Base-by-base conservation (phyloP, 2,888 invertebrate species). In the Thumatha senex region DNA sequence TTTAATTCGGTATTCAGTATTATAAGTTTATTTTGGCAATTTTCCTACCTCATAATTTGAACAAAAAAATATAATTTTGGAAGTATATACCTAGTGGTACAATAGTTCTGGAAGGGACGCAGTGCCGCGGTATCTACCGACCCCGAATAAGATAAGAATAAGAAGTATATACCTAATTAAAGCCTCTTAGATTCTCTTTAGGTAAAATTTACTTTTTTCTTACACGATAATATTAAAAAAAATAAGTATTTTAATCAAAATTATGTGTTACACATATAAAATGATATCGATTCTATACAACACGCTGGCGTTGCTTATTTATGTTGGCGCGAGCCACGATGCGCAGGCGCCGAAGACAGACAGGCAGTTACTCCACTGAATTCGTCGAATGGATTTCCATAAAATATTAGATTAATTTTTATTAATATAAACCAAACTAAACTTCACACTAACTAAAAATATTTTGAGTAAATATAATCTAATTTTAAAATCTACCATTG, bases 341-440 rank as follows among this genome's bases (percentile, higher is more conserved):
- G 86, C 82, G 84, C 83, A 68, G 63, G 72, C 81, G 78, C 70
- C 80, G 89, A 86, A 84, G 89, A 88, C 84, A 83, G 87, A 89
- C 73, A 77, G 68, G 78, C 76, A 68, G 80, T 83, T 79, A 86
- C 80, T 76, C 77, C 71, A 84, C 84, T 80, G 79, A 78, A 73
- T 69, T 63, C 68, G 66, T 63, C 60, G 63, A 79, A 84, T 83
- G 71, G 72, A 74, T 78, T 80, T 77, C 67, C 73, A 77, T 79
- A 74, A 76, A 78, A 66, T 59, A 24, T 24, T 39, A 59, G 64
- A 54, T 62, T 61, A 67, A 67, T 70, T 58, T 58, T 46, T 51
- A 64, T 43, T n/a, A 34, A 43, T 33, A 61, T 63, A 65, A 63
- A 58, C 44, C 12, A 46, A 34, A 58, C 44, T 13, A 46, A 34